These are phyloP conservation scores for Acanthurus lineatus DNA, from an alignment of 2,797 vertebrate genomes.

Conservation along the genomic window DNA sequence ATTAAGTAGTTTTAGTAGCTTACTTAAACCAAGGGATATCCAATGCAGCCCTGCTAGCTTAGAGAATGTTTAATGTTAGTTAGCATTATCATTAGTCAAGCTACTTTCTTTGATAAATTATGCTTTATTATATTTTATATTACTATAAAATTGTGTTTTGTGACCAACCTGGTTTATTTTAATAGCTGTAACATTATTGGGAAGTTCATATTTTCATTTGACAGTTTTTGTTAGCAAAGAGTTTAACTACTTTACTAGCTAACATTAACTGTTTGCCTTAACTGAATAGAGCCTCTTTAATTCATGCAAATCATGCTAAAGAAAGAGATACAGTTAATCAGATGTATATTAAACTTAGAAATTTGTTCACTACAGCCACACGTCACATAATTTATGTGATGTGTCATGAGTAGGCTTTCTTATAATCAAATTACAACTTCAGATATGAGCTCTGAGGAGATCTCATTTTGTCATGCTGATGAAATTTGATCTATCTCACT, in stretches of 20 bases:
- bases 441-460: constrained; percentile 13
- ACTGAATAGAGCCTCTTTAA: neutral
- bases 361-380: constrained; percentile 6
- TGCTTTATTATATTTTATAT: too few species aligned
- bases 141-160: neutral
- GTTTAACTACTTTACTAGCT: neutral
- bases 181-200: neutral
- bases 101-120: too few species aligned
- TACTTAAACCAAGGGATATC: neutral
- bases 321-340: neutral
- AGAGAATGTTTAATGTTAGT: neutral
- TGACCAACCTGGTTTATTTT: neutral
- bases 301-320: neutral
- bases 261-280: neutral
- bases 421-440: neutral
- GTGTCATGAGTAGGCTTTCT: too few species aligned
- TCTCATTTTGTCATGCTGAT: constrained; percentile 32
- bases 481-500: constrained; percentile 39
- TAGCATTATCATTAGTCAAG: neutral
- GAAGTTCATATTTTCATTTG: neutral
- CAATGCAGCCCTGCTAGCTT: neutral
- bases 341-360: neutral
- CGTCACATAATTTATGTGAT: too few species aligned
- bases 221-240: neutral
- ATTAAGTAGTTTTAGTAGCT: neutral